Percentiles rank a stretch among this genome's conserved stretches.
These are phyloP conservation scores for Euleptes europaea DNA, from an alignment of 2,113 vertebrate species.

Conservation along the genomic window DNA sequence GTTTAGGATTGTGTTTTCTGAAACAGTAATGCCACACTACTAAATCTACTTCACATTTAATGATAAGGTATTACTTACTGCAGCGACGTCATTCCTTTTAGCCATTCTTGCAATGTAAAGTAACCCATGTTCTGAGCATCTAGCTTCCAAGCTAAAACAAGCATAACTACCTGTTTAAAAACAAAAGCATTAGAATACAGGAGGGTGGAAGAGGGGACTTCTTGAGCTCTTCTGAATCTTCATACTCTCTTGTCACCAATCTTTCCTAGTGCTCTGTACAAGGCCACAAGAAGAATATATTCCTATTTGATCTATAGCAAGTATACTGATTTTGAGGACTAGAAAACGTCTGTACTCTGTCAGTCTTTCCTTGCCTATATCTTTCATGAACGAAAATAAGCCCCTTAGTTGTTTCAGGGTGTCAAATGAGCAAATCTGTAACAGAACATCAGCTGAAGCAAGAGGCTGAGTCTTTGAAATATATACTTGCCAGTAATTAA, in stretches of 20 bases:
- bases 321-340: not conserved
- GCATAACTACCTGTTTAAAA: conserved; percentile 92
- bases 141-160: conserved; percentile 97
- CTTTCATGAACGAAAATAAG: not conserved
- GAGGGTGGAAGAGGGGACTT: not conserved
- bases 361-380: not conserved
- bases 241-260: not conserved
- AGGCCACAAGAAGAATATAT: not conserved
- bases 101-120: conserved; percentile 98
- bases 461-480: not conserved
- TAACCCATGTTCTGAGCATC: conserved; percentile 99
- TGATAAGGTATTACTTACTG: conserved; percentile 82
- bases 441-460: not conserved
- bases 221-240: not conserved
- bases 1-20: not conserved
- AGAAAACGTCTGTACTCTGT: not conserved
- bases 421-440: not conserved
- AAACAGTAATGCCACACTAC: not conserved
- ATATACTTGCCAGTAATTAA: not conserved
- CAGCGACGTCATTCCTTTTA: conserved; percentile 96
- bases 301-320: not conserved
- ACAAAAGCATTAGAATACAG: conserved; percentile 21
- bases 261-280: too few species aligned
- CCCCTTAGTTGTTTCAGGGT: not conserved
- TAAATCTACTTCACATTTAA: not conserved